These are phyloP conservation scores for Caenorhabditis angaria DNA, from an alignment of 2,888 invertebrate genomes.

Conservation along the genomic window DNA sequence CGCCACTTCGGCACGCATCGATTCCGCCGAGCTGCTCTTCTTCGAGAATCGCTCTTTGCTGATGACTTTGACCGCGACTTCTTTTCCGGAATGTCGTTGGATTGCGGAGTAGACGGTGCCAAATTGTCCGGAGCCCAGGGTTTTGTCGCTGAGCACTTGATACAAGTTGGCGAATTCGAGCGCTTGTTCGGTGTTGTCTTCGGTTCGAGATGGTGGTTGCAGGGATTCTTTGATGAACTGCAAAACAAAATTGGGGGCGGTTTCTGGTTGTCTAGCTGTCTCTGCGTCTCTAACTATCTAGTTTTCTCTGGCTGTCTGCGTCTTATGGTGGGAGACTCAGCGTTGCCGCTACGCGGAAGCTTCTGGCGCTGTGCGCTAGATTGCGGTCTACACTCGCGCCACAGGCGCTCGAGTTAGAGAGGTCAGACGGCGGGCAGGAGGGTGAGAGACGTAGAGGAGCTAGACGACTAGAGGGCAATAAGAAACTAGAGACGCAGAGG, in stretches of 20 bases:
- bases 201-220: conserved; percentile 63
- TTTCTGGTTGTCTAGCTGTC: too few species aligned
- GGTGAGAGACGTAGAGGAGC: too few species aligned
- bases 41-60: conserved; percentile 71
- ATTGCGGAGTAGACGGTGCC: conserved; percentile 95
- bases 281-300: too few species aligned
- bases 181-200: conserved; percentile 66
- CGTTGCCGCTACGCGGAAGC: too few species aligned
- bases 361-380: too few species aligned
- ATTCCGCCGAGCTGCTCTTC: conserved; percentile 61
- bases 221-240: conserved; percentile 58
- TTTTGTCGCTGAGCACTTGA: conserved; percentile 84
- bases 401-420: too few species aligned
- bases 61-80: conserved; percentile 72
- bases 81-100: conserved; percentile 67
- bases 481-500: too few species aligned
- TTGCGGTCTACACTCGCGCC: too few species aligned
- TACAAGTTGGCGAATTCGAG: conserved; percentile 70
- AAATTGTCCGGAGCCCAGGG: conserved; percentile 97
- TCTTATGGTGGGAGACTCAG: too few species aligned
- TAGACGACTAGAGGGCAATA: too few species aligned
- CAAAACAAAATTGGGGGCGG: conserved; percentile 5
- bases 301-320: too few species aligned
- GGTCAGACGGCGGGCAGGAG: too few species aligned
- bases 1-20: conserved; percentile 67